Conservation (phyloP, 2,888 invertebrate species). For the Acanthosepion pharaonis region DNA sequence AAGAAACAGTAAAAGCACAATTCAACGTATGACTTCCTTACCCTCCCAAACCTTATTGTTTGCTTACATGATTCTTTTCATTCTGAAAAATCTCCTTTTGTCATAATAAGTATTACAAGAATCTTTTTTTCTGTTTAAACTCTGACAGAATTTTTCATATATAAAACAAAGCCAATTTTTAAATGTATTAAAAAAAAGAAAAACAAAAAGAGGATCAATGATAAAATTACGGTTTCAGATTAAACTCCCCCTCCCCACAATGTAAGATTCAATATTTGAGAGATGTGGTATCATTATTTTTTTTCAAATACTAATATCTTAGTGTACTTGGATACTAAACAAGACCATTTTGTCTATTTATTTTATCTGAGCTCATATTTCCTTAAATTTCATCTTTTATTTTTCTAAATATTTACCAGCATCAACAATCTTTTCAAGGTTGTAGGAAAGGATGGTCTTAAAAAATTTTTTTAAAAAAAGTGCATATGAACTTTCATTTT, state of each 20-base stretch:
- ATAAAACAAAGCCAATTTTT: neutral
- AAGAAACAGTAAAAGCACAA: too few species aligned
- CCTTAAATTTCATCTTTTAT: neutral
- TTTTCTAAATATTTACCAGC: neutral
- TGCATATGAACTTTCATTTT: too few species aligned
- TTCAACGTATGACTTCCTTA: neutral
- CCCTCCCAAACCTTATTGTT: neutral
- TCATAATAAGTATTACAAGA: neutral
- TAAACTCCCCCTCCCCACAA: neutral
- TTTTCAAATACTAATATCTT: neutral
- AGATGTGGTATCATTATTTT: neutral
- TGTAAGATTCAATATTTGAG: neutral
- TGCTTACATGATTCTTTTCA: neutral
- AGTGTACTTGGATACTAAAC: neutral
- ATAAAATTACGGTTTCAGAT: neutral
- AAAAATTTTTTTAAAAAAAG: too few species aligned
- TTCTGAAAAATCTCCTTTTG: neutral
- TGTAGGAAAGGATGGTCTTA: too few species aligned
- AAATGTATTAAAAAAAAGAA: neutral
- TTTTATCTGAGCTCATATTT: neutral
- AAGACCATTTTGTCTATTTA: neutral
- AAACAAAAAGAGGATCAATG: too few species aligned
- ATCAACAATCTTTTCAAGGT: neutral
- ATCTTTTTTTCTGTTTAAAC: neutral
- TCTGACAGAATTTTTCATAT: neutral